These are phyloP conservation scores for Acholoe squamosa DNA, from an alignment of 2,888 invertebrate genomes.

Conservation along the genomic window DNA sequence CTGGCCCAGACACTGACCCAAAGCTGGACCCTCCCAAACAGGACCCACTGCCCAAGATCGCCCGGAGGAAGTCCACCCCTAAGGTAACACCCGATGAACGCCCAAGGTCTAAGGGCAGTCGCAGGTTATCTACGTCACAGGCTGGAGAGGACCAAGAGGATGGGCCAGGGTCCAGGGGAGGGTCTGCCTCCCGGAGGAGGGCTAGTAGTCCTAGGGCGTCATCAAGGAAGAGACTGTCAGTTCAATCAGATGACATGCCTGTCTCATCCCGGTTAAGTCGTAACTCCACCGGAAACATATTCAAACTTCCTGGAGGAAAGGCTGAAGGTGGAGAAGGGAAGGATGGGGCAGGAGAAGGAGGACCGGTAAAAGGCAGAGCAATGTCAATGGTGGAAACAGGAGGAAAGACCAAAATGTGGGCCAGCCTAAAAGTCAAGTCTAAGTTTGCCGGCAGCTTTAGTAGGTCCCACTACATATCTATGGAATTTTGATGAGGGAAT, in stretches of 20 bases:
- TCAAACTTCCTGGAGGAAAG: not conserved
- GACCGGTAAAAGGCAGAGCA: not conserved
- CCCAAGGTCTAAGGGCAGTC: not conserved
- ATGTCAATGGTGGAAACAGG: not conserved
- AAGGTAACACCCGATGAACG: not conserved
- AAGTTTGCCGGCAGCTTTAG: not conserved
- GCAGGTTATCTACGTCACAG: not conserved
- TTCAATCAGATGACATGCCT: not conserved
- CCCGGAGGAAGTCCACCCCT: not conserved
- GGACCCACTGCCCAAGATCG: not conserved
- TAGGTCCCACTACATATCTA: not conserved
- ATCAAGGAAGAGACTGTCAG: not conserved
- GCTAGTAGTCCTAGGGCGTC: not conserved
- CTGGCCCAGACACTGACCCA: not conserved
- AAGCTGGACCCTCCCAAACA: not conserved
- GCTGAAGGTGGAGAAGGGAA: not conserved
- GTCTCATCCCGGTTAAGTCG: not conserved
- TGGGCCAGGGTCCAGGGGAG: not conserved
- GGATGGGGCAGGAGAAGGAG: not conserved
- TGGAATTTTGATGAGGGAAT: too few species aligned
- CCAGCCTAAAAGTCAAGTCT: not conserved
- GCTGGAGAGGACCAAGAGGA: not conserved
- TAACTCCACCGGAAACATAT: not conserved
- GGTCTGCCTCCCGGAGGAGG: not conserved
- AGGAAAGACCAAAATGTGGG: slow-evolving; percentile 45